Conservation (phyloP, 2,888 invertebrate genomes). For the Bruchidius siliquastri region DNA sequence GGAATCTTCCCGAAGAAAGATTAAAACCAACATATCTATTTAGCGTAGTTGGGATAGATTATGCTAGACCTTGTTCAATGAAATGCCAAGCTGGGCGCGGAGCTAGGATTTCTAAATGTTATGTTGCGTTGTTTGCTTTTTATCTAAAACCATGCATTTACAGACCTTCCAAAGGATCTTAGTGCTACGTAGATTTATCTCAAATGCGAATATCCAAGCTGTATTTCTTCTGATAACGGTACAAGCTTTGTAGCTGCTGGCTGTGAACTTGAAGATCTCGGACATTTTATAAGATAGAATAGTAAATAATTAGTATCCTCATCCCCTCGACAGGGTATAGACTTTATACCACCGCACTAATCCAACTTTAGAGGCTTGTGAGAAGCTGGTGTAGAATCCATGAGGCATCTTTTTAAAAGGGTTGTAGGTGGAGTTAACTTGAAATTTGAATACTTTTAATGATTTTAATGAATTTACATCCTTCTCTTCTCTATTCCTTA, state of each 20-base stretch:
- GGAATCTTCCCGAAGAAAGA: slow-evolving; percentile 15
- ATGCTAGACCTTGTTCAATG: slow-evolving; percentile 18
- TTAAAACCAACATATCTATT: slow-evolving; percentile 16
- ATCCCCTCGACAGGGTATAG: slow-evolving; percentile 6
- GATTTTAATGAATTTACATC: slow-evolving; percentile 29
- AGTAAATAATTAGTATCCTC: not conserved
- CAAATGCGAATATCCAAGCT: slow-evolving; percentile 22
- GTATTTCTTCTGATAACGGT: slow-evolving; percentile 27
- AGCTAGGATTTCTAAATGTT: slow-evolving; percentile 12
- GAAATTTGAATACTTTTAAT: too few relatives aligned
- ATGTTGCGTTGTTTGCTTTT: slow-evolving; percentile 15
- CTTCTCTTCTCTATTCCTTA: slow-evolving; percentile 20
- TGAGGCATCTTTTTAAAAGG: slow-evolving; percentile 13
- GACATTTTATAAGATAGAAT: slow-evolving; percentile 6
- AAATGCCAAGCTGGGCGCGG: slow-evolving; percentile 6
- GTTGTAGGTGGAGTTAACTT: slow-evolving; percentile 21
- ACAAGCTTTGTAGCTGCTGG: slow-evolving; percentile 22
- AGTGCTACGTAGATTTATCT: slow-evolving; percentile 24
- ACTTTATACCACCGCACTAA: slow-evolving; percentile 16
- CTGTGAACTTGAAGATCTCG: slow-evolving; percentile 5
- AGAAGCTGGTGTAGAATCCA: too few relatives aligned
- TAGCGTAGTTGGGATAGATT: slow-evolving; percentile 15
- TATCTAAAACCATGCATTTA: slow-evolving; percentile 26
- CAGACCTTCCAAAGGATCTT: slow-evolving; percentile 24
- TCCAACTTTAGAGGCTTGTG: slow-evolving; percentile 22